Evolutionary conservation across 2,113 vertebrate species (phyloP).

Genomic region (Pedetes capensis): DNA sequence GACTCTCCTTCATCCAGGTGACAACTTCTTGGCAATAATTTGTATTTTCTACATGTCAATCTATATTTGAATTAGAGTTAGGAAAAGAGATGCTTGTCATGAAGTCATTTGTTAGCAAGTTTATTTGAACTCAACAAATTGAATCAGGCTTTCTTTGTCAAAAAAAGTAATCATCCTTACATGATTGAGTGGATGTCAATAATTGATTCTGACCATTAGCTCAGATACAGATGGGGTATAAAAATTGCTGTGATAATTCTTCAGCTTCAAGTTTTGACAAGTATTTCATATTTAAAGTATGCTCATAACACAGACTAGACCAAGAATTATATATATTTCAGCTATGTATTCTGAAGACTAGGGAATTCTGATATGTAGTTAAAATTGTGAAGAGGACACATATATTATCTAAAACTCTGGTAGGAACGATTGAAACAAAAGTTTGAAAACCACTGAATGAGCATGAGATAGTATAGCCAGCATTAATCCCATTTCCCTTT

Average conservation of each 20-base stretch:
- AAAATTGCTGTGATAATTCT: neutral
- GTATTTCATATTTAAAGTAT: neutral
- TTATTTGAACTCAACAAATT: neutral
- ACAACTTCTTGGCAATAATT: neutral
- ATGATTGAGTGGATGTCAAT: neutral
- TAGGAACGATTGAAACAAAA: neutral
- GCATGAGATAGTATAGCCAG: neutral
- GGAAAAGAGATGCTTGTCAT: neutral
- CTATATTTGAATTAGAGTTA: neutral
- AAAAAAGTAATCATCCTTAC: neutral
- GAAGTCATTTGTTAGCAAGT: neutral
- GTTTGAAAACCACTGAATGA: neutral
- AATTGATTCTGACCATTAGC: neutral
- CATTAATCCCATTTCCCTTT: neutral
- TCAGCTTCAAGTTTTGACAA: neutral
- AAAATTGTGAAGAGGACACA: neutral
- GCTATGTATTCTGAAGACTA: neutral
- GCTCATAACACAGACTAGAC: neutral
- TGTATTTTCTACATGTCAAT: neutral
- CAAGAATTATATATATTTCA: neutral
- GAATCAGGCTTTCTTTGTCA: neutral
- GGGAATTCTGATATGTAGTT: neutral
- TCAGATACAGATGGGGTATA: neutral
- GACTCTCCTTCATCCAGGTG: neutral
- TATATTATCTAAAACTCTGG: neutral